These are phyloP conservation scores for Neoscelio sp. DNA, from an alignment of 2,888 invertebrate genomes.

Conservation along the genomic window DNA sequence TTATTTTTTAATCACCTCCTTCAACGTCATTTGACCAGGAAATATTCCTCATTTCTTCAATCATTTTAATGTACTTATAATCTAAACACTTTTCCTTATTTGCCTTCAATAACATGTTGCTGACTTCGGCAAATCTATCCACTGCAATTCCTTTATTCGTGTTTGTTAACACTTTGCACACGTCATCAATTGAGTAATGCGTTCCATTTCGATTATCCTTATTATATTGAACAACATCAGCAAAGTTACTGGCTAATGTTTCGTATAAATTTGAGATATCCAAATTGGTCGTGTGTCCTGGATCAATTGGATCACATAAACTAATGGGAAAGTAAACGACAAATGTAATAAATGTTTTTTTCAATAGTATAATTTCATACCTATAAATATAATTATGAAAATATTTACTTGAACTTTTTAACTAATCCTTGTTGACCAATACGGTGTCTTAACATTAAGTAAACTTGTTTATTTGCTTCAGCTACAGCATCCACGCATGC, in stretches of 20 bases:
- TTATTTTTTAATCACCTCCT: constrained; percentile 84
- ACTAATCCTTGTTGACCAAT: constrained; percentile 87
- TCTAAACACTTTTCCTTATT: constrained; percentile 91
- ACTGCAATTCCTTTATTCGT: constrained; percentile 85
- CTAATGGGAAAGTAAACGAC: constrained; percentile 82
- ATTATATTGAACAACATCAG: constrained; percentile 97
- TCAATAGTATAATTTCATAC: no score
- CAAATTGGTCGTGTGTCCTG: constrained; percentile 85
- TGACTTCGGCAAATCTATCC: constrained; percentile 90
- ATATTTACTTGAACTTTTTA: constrained; percentile 88
- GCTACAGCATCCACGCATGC: constrained; percentile 88
- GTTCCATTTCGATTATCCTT: constrained; percentile 92
- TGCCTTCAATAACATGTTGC: constrained; percentile 87
- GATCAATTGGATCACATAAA: constrained; percentile 89
- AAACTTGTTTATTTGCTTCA: constrained; percentile 87
- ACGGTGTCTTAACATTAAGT: constrained; percentile 86
- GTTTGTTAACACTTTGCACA: constrained; percentile 91
- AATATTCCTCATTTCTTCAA: constrained; percentile 87
- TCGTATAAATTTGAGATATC: constrained; percentile 93
- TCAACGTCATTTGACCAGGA: constrained; percentile 88
- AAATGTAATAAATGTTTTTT: no score
- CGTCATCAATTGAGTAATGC: constrained; percentile 91
- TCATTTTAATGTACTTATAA: constrained; percentile 91
- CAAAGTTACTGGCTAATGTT: constrained; percentile 93
- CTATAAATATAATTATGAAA: neutral